Base-by-base conservation (phyloP, 2,797 vertebrate genomes). In the Percopsis omiscomaycus region DNA sequence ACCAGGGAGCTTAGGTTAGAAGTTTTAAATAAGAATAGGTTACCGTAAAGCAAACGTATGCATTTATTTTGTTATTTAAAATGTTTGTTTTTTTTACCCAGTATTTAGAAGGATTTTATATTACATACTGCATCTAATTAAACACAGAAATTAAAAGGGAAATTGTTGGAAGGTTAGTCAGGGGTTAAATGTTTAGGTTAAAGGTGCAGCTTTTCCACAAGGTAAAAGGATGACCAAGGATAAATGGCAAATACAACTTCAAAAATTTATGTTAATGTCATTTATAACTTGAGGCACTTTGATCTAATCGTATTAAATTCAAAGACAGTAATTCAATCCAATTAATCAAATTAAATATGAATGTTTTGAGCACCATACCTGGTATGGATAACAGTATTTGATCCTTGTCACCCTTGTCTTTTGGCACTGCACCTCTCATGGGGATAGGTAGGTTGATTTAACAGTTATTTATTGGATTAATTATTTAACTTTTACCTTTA, bases 401-500 rank as follows among this genome's bases (percentile, higher is more conserved):
- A 72, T 74, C 82, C 74, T 78, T 81, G 83, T 86, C 81, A 84
- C 77, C 75, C 81, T 89, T 87, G 77, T 84, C 79, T 78, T 82
- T 78, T 87, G 86, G 87, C 86, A 89, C 93, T 94, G 93, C 93
- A 94, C 93, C 94, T 92, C 92, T 94, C 84, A 77, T 80, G 86
- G 81, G 90, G 86, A 64, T 66, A 73, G 84, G 89, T 94, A 92
- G 89, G 82, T 63, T 72, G 78, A 90, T 92, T 94, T 89, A 86
- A 63, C 89, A 79, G 89, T 89, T 93, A 89, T 91, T 91, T 90
- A 90, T 91, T 92, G 92, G 90, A 93, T 95, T 95, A 88, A 93
- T 94, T 92, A 88, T 90, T 90, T 92, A 76, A 66, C 93, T 95
- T 92, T 98, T 98, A 98, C 97, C 97, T 98, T 98, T 98, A 95